phyloP scores from a whole-genome alignment of 2,888 invertebrate species.

The Ptychoptera albimana region DNA sequence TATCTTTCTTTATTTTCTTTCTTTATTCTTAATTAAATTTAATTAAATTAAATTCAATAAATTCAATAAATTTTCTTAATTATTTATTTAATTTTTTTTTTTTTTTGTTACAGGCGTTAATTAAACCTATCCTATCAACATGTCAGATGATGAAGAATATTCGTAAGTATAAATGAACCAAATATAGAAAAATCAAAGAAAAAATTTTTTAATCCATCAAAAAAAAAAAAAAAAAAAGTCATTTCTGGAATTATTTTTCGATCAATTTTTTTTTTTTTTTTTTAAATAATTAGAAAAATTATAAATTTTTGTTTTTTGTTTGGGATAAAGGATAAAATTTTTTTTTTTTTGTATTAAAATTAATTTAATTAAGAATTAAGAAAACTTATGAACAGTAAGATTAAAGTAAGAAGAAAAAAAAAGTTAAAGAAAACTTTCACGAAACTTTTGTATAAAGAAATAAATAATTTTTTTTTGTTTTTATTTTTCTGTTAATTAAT shows the following conservation, averaged over 20 bases:
- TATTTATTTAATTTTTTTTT: slow-evolving; percentile 9
- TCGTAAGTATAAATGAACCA: slow-evolving; percentile 60
- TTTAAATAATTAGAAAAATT: slow-evolving; percentile 13
- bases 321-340: too few relatives aligned
- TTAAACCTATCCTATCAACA: slow-evolving; percentile 48
- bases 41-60: too few relatives aligned
- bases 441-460: too few relatives aligned
- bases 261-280: slow-evolving; percentile 12
- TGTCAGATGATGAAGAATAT: slow-evolving; percentile 93
- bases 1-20: too few relatives aligned
- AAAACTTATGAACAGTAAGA: background rate
- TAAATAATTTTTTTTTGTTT: too few relatives aligned
- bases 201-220: slow-evolving; percentile 14
- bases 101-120: slow-evolving; percentile 36
- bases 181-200: background rate
- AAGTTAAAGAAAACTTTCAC: too few relatives aligned
- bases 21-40: too few relatives aligned
- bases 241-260: background rate
- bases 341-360: slow-evolving; percentile 19
- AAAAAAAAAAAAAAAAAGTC: slow-evolving; percentile 13
- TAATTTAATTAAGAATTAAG: slow-evolving; percentile 1
- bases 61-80: too few relatives aligned
- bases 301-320: slow-evolving; percentile 21
- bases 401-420: too few relatives aligned
- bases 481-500: too few relatives aligned